Evolutionary conservation across 2,888 invertebrate species (phyloP).

Genomic region (Callimorpha dominula): DNA sequence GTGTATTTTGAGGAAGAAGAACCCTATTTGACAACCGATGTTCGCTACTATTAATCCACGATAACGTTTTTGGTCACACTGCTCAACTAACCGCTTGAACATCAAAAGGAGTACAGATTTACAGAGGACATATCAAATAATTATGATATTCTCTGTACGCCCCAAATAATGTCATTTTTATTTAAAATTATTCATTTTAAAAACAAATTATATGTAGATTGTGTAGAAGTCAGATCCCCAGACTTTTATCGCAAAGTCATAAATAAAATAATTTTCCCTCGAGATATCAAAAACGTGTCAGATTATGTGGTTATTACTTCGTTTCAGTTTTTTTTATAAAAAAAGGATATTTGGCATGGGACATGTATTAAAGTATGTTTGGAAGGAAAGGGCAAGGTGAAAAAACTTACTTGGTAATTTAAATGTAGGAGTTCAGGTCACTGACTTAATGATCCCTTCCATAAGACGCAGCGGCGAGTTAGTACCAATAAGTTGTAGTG

Average conservation of each 20-base stretch:
- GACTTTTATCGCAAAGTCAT: neutral
- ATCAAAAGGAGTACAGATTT: neutral
- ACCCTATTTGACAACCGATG: no score
- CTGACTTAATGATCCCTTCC: no score
- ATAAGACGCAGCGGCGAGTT: no score
- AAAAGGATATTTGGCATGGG: neutral
- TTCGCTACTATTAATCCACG: no score
- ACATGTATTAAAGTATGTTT: neutral
- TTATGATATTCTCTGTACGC: neutral
- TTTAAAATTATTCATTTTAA: neutral
- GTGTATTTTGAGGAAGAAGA: no score
- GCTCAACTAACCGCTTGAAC: no score
- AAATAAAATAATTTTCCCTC: neutral
- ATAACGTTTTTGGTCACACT: no score
- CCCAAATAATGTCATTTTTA: neutral
- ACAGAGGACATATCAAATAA: neutral
- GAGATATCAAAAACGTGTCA: neutral
- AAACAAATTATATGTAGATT: neutral
- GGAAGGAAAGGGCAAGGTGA: neutral
- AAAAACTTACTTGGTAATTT: neutral
- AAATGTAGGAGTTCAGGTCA: neutral
- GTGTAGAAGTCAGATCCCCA: neutral
- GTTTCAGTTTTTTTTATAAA: neutral
- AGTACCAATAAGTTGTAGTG: no score
- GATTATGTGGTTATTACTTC: neutral